These are phyloP conservation scores for Oceanodroma leucorhoa DNA, from an alignment of 2,797 vertebrate species.

Conservation along the genomic window DNA sequence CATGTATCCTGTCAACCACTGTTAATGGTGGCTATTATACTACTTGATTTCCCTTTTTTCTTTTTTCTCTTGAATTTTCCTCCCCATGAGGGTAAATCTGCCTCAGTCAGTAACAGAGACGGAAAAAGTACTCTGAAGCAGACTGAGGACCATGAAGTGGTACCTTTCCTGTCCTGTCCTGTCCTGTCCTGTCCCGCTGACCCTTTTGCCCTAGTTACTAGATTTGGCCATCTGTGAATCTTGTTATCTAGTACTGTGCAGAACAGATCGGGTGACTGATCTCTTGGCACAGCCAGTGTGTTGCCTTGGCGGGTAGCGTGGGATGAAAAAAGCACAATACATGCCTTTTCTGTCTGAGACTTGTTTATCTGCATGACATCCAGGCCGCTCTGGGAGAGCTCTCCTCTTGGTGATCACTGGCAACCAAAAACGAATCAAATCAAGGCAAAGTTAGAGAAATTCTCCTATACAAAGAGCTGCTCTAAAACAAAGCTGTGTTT, in stretches of 20 bases:
- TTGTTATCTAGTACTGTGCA: not conserved
- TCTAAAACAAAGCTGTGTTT: slow-evolving; percentile 49
- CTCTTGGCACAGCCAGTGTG: slow-evolving; percentile 5
- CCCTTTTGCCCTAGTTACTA: not conserved
- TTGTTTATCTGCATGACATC: slow-evolving; percentile 24
- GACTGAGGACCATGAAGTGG: not conserved
- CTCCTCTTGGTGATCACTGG: not conserved
- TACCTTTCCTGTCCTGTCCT: not conserved
- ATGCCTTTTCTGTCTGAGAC: not conserved
- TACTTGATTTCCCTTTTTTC: not conserved
- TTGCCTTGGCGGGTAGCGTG: not conserved
- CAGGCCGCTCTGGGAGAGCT: not conserved
- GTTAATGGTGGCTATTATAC: not conserved
- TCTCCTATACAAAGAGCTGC: slow-evolving; percentile 24
- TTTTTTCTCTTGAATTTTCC: not conserved
- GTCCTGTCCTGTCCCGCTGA: not conserved
- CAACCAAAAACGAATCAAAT: slow-evolving; percentile 19
- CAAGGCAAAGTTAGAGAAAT: slow-evolving; percentile 33
- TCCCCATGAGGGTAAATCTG: not conserved
- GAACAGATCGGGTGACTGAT: not conserved
- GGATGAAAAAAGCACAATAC: slow-evolving; percentile 42
- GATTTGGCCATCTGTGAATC: slow-evolving; percentile 8
- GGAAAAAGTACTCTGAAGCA: not conserved
- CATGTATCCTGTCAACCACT: not conserved
- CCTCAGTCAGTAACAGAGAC: not conserved